A percentile compares a stretch with the other conserved stretches of the same genome.
phyloP scores from a whole-genome alignment of 2,797 vertebrate genomes.

The Muscicapa comitata region DNA sequence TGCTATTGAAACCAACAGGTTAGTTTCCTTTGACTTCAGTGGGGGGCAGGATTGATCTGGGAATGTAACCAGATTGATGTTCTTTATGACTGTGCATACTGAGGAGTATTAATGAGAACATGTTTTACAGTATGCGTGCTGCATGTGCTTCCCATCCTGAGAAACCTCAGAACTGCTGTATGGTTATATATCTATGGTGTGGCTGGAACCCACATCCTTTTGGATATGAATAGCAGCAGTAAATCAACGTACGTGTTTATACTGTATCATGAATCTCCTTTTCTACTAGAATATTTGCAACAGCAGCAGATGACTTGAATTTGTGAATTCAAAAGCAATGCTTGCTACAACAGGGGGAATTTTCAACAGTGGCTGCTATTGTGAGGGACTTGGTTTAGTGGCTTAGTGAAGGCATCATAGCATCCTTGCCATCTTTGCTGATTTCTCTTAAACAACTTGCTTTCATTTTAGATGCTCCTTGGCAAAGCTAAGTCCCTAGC shows the following conservation, averaged over 20 bases:
- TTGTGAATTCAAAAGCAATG: background rate
- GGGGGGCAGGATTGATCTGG: slow-evolving; percentile 31
- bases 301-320: background rate
- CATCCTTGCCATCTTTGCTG: background rate
- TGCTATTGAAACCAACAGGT: slow-evolving; percentile 27
- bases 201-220: background rate
- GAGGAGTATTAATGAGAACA: slow-evolving; percentile 30
- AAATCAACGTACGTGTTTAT: background rate
- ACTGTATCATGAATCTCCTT: slow-evolving; percentile 9
- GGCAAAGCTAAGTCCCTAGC: background rate
- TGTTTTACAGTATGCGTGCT: background rate
- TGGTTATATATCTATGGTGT: background rate
- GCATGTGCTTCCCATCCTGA: background rate
- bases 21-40: slow-evolving; percentile 39
- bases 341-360: background rate
- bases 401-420: background rate
- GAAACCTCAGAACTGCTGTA: background rate
- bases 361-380: background rate
- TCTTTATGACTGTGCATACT: slow-evolving; percentile 24
- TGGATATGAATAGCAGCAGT: background rate
- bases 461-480: background rate
- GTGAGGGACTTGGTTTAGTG: background rate
- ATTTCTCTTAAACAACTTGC: background rate
- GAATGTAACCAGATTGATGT: slow-evolving; percentile 6
- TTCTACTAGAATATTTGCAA: slow-evolving; percentile 20